These are phyloP conservation scores for Stegodyphus mimosarum DNA, from an alignment of 1,140 invertebrate species.

Conservation along the genomic window DNA sequence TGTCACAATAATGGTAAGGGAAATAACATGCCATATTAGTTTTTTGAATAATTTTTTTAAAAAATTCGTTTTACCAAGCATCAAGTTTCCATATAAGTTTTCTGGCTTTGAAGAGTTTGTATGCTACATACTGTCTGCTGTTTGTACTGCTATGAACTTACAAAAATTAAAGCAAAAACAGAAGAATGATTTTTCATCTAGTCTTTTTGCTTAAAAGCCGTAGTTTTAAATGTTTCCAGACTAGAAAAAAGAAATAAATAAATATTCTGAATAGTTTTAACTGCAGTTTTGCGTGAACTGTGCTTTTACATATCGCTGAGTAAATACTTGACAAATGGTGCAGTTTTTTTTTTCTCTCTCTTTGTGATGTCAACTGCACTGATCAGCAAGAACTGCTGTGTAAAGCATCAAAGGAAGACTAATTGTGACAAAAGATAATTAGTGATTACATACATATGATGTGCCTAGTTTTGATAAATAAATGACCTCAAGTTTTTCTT, in stretches of 20 bases:
- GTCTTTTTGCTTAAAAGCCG: constrained; percentile 39
- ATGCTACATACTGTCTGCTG: not conserved
- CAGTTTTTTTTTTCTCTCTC: not conserved
- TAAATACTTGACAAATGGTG: not conserved
- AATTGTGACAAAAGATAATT: not conserved
- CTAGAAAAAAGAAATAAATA: constrained; percentile 3
- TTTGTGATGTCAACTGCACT: constrained; percentile 23
- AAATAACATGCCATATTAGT: no score
- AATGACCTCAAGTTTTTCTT: constrained; percentile 39
- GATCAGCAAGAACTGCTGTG: constrained; percentile 22
- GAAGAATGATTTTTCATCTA: constrained; percentile 44
- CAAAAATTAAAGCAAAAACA: constrained; percentile 35
- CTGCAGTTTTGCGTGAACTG: constrained; percentile 23
- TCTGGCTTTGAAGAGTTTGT: no score
- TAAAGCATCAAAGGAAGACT: not conserved
- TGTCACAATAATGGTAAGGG: no score
- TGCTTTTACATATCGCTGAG: constrained; percentile 44
- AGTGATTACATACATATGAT: constrained; percentile 54
- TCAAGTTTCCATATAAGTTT: no score
- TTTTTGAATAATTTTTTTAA: no score
- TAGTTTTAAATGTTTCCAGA: constrained; percentile 31
- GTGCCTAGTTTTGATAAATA: constrained; percentile 59
- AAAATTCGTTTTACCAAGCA: no score
- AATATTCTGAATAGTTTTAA: not conserved
- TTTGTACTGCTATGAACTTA: not conserved